Percentiles rank a stretch among this genome's conserved stretches.
These are phyloP conservation scores for Drosophila tripunctata DNA, from an alignment of 2,888 invertebrate genomes.

Conservation along the genomic window DNA sequence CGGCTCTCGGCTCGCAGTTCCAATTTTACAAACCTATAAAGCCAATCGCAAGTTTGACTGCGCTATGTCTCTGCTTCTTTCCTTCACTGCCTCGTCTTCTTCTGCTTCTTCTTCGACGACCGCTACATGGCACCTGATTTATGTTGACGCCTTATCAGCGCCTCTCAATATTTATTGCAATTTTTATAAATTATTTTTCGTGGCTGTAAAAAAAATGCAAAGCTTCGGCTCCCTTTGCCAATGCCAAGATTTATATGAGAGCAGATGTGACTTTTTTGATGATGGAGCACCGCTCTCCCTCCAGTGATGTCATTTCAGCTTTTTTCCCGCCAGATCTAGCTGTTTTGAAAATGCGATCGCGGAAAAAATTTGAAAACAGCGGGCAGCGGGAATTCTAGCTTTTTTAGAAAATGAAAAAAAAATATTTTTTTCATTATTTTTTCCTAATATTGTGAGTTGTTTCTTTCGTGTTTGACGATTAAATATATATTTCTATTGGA, in stretches of 20 bases:
- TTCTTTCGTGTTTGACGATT: too few species aligned
- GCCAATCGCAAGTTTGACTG: constrained; percentile 19
- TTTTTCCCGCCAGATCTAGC: too few species aligned
- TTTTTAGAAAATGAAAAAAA: too few species aligned
- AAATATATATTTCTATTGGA: too few species aligned
- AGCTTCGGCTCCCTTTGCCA: constrained; percentile 57
- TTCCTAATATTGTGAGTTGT: too few species aligned
- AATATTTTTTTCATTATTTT: too few species aligned
- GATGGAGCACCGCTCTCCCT: constrained; percentile 30
- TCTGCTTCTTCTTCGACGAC: constrained; percentile 5
- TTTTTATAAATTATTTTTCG: constrained; percentile 78
- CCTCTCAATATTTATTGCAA: constrained; percentile 84
- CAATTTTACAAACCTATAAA: constrained; percentile 9
- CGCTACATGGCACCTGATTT: constrained; percentile 80
- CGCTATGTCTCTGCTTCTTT: constrained; percentile 25
- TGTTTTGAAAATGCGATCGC: too few species aligned
- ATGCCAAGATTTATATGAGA: constrained; percentile 71
- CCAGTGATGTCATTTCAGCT: too few species aligned
- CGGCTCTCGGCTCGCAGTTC: constrained; percentile 32
- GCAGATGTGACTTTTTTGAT: constrained; percentile 70
- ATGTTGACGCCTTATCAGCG: constrained; percentile 85
- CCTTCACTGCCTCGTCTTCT: neutral
- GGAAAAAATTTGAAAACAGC: too few species aligned
- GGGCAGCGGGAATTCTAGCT: too few species aligned
- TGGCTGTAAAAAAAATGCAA: constrained; percentile 25